Evolutionary conservation across 2,797 vertebrate species (phyloP).

Genomic region (Chelidonichthys spinosus): DNA sequence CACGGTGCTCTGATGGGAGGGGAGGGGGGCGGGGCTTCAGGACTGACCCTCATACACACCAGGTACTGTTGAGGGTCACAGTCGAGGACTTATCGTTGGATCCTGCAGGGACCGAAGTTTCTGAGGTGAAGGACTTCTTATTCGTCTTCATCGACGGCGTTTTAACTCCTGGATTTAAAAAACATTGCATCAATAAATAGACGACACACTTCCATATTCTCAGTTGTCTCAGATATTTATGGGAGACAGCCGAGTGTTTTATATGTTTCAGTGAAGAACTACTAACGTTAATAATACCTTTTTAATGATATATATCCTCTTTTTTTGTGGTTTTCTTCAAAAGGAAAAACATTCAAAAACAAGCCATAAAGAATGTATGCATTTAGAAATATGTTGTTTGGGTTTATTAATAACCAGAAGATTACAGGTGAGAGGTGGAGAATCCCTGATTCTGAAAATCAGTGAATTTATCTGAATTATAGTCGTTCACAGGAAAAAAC

Average conservation of each 20-base stretch:
- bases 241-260: background rate
- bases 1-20: constrained; percentile 84
- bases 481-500: background rate
- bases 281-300: background rate
- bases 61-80: background rate
- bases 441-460: background rate
- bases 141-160: no score
- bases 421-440: background rate
- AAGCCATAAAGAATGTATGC: background rate
- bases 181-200: background rate
- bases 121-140: background rate
- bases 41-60: background rate
- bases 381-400: background rate
- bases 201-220: background rate
- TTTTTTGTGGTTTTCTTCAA: background rate
- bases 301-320: background rate
- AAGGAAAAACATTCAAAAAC: background rate
- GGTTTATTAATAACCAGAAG: background rate
- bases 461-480: background rate
- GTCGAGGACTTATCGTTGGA: background rate
- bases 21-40: background rate
- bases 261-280: background rate
- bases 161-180: no score
- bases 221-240: background rate
- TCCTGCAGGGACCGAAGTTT: background rate